A percentile compares a stretch with the other conserved stretches of the same genome.
Conservation (phyloP, 1,140 invertebrate genomes). For the Drosophila repletoides region DNA sequence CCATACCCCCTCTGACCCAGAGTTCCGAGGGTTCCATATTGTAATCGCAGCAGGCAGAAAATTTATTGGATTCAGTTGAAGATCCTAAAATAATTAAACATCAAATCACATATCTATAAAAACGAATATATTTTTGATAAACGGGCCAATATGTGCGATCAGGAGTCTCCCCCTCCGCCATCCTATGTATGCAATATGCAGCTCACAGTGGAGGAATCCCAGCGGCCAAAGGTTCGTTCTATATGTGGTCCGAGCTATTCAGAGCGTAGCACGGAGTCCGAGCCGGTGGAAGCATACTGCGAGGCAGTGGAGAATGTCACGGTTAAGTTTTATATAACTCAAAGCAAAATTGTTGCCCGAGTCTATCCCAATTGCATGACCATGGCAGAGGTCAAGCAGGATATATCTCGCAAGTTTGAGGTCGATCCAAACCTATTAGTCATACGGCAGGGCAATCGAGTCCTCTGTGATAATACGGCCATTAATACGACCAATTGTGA, state of each 20-base stretch:
- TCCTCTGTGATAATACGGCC: slow-evolving; percentile 43
- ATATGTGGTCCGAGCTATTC: slow-evolving; percentile 21
- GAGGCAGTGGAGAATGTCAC: slow-evolving; percentile 68
- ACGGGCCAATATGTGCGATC: slow-evolving; percentile 42
- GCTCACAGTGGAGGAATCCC: slow-evolving; percentile 39
- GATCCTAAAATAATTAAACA: slow-evolving; percentile 8
- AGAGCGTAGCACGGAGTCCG: slow-evolving; percentile 46
- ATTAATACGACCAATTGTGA: slow-evolving; percentile 53
- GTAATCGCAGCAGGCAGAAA: slow-evolving; percentile 11
- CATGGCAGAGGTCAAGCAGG: slow-evolving; percentile 71
- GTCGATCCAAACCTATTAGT: slow-evolving; percentile 49
- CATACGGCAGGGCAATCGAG: slow-evolving; percentile 44
- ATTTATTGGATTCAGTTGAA: slow-evolving; percentile 13
- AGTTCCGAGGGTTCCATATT: too few relatives aligned
- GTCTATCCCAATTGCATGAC: slow-evolving; percentile 79
- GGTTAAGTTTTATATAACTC: slow-evolving; percentile 70
- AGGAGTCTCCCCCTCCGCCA: slow-evolving; percentile 11
- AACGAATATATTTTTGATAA: slow-evolving; percentile 18
- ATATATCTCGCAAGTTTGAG: slow-evolving; percentile 71
- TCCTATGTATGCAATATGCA: slow-evolving; percentile 54
- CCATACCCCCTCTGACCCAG: slow-evolving; percentile 7
- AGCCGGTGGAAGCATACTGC: slow-evolving; percentile 27
- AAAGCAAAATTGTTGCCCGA: slow-evolving; percentile 67
- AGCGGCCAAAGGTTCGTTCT: slow-evolving; percentile 27
- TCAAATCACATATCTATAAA: too few relatives aligned